Base-by-base conservation (phyloP, 2,797 vertebrate species). In the Paguma larvata region DNA sequence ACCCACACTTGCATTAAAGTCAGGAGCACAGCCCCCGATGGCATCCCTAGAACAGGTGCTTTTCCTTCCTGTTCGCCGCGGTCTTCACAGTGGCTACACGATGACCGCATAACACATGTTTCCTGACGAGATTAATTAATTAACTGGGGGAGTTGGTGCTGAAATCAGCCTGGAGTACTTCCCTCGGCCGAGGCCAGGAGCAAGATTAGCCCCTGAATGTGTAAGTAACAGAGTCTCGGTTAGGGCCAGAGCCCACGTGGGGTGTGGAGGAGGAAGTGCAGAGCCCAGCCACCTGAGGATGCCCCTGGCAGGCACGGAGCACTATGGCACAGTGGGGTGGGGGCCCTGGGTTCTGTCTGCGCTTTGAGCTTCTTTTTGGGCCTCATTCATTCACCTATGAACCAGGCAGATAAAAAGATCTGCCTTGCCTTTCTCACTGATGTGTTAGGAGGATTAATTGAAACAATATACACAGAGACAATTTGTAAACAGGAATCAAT, bases 401-500 rank as follows among this genome's bases (percentile, higher is more conserved):
- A 51, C 32, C 5, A 2, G 38, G 10, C 51, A 63, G 72, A 67
- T 86, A 34, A 83, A 87, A 94, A 48, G 41, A 79, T 12, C 78
- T 77, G 27, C 21, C 14, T 89, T 70, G n/a, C n/a, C 11, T 90
- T 86, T 94, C 53, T 96, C 89, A 67, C 16, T 67, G 32, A 56
- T 78, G 34, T 68, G 46, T 48, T 83, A 32, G 38, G 56, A 92
- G 75, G 44, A 75, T 90, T 65, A 44, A 77, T 15, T n/a, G 34
- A 77, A 68, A 93, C 91, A 62, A n/a, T 25, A n/a, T 21, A 12
- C 0, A 1, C 1, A 41, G 56, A 70, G 23, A 83, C 21, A 48
- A 46, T 93, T 34, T 51, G 86, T 80, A 77, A 94, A 87, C 19
- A 87, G 75, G 19, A 94, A 97, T 95, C 93, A 91, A 5, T 89